These are phyloP conservation scores for Neocloeon triangulifer DNA, from an alignment of 1,140 invertebrate species.

Conservation along the genomic window DNA sequence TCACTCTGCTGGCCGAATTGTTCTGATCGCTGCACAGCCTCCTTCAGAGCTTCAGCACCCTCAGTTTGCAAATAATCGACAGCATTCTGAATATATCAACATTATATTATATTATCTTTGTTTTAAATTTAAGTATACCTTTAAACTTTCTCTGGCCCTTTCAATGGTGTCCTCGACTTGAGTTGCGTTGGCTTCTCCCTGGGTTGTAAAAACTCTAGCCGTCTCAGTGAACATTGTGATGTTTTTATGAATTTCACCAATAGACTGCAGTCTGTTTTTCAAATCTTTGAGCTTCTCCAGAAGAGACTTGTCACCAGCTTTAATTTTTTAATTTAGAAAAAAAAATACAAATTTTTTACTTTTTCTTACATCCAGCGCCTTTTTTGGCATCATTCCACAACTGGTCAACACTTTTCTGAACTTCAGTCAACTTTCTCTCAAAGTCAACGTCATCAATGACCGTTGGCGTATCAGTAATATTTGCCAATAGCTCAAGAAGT, in stretches of 20 bases:
- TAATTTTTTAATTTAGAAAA: constrained; percentile 1
- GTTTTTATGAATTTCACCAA: constrained; percentile 34
- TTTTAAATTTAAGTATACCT: constrained; percentile 18
- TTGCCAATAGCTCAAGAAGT: constrained; percentile 40
- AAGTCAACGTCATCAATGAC: constrained; percentile 69
- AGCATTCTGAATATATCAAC: constrained; percentile 25
- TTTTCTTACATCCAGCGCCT: constrained; percentile 29
- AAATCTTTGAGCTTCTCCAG: constrained; percentile 42
- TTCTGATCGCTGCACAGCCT: constrained; percentile 57
- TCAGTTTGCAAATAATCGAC: constrained; percentile 55
- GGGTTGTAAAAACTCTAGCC: constrained; percentile 30
- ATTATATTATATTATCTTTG: constrained; percentile 7
- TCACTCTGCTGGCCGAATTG: constrained; percentile 77
- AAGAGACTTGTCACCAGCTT: constrained; percentile 33
- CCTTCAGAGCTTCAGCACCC: constrained; percentile 47
- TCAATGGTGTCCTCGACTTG: constrained; percentile 48
- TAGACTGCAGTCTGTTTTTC: constrained; percentile 34
- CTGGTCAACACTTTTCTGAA: constrained; percentile 43
- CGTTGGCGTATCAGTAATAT: constrained; percentile 47
- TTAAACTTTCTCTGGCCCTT: constrained; percentile 42
- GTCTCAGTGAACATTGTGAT: constrained; percentile 32
- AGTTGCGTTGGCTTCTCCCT: constrained; percentile 42
- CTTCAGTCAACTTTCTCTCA: constrained; percentile 43
- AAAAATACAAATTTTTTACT: background rate
- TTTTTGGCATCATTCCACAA: constrained; percentile 44